These are phyloP conservation scores for Thalassoma bifasciatum DNA, from an alignment of 2,113 vertebrate genomes.

Conservation along the genomic window DNA sequence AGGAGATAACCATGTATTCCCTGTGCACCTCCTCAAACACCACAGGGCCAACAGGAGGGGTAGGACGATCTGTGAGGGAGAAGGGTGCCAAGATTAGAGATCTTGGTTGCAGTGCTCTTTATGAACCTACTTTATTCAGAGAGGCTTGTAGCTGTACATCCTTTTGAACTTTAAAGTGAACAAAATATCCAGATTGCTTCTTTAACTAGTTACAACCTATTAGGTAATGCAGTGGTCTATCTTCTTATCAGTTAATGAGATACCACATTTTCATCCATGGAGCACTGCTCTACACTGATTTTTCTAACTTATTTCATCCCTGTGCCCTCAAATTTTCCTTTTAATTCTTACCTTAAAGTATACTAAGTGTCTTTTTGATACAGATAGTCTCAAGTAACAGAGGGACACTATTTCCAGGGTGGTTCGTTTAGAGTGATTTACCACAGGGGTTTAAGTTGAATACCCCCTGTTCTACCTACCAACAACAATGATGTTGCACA, in stretches of 20 bases:
- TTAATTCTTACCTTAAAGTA: too few species aligned
- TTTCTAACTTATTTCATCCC: too few species aligned
- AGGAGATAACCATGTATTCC: constrained; percentile 94
- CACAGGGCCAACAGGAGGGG: constrained; percentile 94
- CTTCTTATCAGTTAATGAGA: too few species aligned
- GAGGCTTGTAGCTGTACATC: background rate
- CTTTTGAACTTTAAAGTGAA: background rate
- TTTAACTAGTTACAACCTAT: too few species aligned
- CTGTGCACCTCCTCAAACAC: constrained; percentile 95
- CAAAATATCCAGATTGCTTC: too few species aligned
- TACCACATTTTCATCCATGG: too few species aligned
- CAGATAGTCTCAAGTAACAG: too few species aligned
- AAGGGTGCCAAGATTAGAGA: background rate
- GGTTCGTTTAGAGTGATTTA: background rate
- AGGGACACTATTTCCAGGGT: too few species aligned
- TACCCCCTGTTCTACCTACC: constrained; percentile 82
- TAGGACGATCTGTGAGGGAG: constrained; percentile 88
- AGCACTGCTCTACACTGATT: too few species aligned
- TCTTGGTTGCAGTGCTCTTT: background rate
- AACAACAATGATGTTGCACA: constrained; percentile 92
- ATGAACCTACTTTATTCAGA: background rate
- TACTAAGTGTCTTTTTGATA: too few species aligned
- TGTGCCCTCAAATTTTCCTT: too few species aligned
- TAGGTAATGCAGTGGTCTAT: too few species aligned
- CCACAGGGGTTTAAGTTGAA: background rate